Conservation (phyloP, 2,888 invertebrate species). For the Horisme vitalbata region DNA sequence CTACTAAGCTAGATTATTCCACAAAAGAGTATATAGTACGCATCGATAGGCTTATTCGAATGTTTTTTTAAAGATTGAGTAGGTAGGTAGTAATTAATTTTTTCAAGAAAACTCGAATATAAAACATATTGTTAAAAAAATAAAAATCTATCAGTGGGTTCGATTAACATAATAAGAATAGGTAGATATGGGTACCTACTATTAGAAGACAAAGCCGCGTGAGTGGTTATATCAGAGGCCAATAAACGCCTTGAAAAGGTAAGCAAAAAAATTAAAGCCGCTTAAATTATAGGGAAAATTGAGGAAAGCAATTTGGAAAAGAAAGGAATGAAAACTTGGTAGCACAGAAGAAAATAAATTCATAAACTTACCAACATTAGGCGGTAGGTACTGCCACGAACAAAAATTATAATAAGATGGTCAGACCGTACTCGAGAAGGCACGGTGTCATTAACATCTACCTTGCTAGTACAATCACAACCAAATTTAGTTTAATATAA, state of each 20-base stretch:
- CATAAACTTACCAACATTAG: constrained; percentile 34
- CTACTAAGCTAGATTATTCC: no score
- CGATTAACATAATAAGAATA: no score
- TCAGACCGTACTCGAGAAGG: constrained; percentile 26
- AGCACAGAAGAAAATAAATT: constrained; percentile 31
- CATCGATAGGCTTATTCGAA: no score
- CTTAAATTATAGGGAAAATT: constrained; percentile 21
- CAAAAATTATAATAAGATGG: constrained; percentile 37
- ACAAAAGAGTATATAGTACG: no score
- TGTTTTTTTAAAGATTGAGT: no score
- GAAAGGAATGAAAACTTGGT: constrained; percentile 22
- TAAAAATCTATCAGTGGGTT: no score
- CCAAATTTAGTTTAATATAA: constrained; percentile 17
- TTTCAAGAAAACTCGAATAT: no score
- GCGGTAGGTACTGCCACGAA: constrained; percentile 32
- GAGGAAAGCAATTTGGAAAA: constrained; percentile 28
- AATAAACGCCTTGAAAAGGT: not conserved
- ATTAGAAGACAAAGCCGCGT: no score
- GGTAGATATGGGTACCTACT: no score
- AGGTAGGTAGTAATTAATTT: no score
- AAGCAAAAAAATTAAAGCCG: constrained; percentile 1
- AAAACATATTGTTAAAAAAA: no score
- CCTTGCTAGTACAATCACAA: constrained; percentile 40
- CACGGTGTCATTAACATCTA: constrained; percentile 36
- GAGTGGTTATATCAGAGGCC: no score